Evolutionary conservation across 2,113 vertebrate species (phyloP), one percentile per base, ranked within the genome.

Genomic region (Eleginops maclovinus): DNA sequence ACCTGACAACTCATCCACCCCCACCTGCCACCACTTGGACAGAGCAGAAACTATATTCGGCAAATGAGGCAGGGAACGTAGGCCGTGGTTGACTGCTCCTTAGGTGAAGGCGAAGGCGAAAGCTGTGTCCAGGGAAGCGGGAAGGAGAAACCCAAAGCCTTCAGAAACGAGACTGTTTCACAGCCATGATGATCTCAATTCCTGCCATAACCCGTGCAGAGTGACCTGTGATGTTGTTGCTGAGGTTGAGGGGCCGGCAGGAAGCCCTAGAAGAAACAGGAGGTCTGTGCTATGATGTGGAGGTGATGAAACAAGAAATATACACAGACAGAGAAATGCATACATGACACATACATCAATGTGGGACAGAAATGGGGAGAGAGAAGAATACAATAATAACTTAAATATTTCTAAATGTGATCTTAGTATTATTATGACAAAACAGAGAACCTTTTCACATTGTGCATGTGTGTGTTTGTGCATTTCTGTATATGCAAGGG

Each of bases 41-140:
- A 91, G 86, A 90, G 78, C 84, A 79, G 86, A 83, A 83, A 89
- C 86, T 91, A 88, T 89, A 85, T 89, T 90, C 28, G 17, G 76
- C 64, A 89, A 89, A 91, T 91, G 90, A 91, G 89, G 65, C 92
- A 83, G 84, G 78, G 76, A 90, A 72, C 58, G 40, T 72, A 64
- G 72, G 76, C 76, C 75, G 84, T 56, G 90, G 76, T 84, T 82
- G 85, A 87, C 73, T 88, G 87, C 75, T 67, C 73, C 65, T 68
- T 58, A 84, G 81, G 81, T 79, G 63, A 82, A 79, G 91, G 86
- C 51, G 24, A 63, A 79, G 80, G 75, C 51, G 24, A 63, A 79
- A 77, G 75, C 83, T 76, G 67, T 66, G 81, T 87, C 75, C 59
- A 55, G 59, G 74, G 72, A 74, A 83, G 58, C 26, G 11, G 43